Percentiles rank a stretch among this genome's conserved stretches.
These are phyloP conservation scores for Hypotaenidia philippensis DNA, from an alignment of 2,797 vertebrate species.

Conservation along the genomic window DNA sequence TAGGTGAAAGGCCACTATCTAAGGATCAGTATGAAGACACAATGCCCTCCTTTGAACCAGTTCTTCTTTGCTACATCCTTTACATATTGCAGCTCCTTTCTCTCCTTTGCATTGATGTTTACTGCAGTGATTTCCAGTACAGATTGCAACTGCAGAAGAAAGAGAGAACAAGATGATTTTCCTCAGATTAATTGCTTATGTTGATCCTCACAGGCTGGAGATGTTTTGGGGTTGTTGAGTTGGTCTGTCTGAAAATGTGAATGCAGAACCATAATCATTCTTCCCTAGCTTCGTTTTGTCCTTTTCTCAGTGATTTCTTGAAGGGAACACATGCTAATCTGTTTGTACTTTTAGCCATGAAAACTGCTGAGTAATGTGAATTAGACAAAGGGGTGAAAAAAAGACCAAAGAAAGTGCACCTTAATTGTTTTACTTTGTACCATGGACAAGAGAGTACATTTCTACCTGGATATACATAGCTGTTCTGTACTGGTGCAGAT, in stretches of 20 bases:
- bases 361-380: neutral
- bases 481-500: neutral
- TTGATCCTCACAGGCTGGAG: neutral
- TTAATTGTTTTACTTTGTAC: neutral
- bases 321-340: neutral
- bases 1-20: neutral
- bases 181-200: neutral
- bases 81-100: neutral
- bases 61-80: neutral
- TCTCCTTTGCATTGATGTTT: neutral
- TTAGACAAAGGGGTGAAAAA: neutral
- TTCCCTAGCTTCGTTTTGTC: neutral
- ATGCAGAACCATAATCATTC: neutral
- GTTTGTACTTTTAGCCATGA: neutral
- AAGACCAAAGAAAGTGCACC: neutral
- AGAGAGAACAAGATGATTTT: neutral
- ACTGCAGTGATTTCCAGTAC: neutral
- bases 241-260: neutral
- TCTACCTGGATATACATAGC: neutral
- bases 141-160: neutral
- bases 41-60: rapidly evolving
- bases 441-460: neutral
- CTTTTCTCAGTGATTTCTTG: neutral
- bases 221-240: neutral
- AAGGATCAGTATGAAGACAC: neutral